Evolutionary conservation across 2,888 invertebrate species (phyloP), one percentile per base, ranked within the genome.

Genomic region (Allacma fusca): DNA sequence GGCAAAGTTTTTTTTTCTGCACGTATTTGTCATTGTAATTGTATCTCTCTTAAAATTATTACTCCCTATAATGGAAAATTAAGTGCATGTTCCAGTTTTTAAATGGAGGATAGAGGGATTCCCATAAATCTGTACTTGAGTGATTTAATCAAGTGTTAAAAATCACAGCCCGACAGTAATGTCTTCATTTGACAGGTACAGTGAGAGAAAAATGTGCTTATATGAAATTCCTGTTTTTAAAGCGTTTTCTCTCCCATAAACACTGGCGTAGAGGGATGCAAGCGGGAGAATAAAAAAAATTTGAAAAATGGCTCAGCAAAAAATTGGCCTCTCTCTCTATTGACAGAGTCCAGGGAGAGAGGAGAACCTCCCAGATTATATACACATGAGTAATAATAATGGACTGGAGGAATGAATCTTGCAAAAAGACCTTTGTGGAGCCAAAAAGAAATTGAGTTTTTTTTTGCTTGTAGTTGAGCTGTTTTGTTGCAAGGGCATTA

Each of bases 371-470:
- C 50, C 50, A 50, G 50, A 16, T 2, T 64, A 28, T 64, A 64
- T 24, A 23, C 64, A 13, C 19, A 28, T 23, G 44, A 19, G 24
- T 44, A 44, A 44, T 23, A 70, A 72, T 72, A 29, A 50, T 70
- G 59, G 29, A 13, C 59, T 59, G 72, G 21, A 59, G 28, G 72
- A 72, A 72, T 57, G 50, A 26, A 44, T 72, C 59, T 72, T 72
- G 72, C 72, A 57, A 72, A 72, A 72, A 72, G 29, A 72, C 43
- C 19, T 69, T 62, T 73, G 40, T 62, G 24, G 73, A 73, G 40
- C 40, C 73, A 73, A 73, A 72, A 73, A 73, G 43, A 62, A 73
- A 73, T 62, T 73, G 62, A 62, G 62, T 62, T 73, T 73, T 73
- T n/a, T 73, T 62, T 64, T 29, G 28, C 62, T 40, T 70, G 1